Evolutionary conservation across 1,140 invertebrate species (phyloP).

Genomic region (Tetraneura akinire): DNA sequence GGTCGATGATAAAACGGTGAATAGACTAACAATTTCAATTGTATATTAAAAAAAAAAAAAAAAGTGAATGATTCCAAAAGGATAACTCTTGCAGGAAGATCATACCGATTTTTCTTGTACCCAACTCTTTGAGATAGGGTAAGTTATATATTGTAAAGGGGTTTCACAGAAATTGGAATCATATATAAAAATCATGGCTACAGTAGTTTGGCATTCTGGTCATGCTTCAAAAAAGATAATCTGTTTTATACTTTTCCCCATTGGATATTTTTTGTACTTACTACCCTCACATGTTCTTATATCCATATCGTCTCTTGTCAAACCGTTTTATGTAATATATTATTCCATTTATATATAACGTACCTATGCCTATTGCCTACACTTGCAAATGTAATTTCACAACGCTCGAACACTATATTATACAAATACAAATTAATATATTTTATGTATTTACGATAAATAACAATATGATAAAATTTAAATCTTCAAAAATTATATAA

Average conservation of each 20-base stretch:
- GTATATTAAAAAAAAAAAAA: not conserved
- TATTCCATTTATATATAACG: not conserved
- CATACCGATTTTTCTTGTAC: not conserved
- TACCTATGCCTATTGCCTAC: too few relatives aligned
- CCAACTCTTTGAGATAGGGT: not conserved
- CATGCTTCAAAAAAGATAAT: not conserved
- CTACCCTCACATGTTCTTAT: not conserved
- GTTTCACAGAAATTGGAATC: not conserved
- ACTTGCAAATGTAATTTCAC: too few relatives aligned
- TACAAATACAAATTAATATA: too few relatives aligned
- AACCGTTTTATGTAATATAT: not conserved
- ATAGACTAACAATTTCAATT: too few relatives aligned
- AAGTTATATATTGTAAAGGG: not conserved
- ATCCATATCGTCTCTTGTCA: not conserved
- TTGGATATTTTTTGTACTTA: not conserved
- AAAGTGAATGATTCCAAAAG: too few relatives aligned
- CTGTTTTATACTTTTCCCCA: conserved; percentile 7
- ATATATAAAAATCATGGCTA: not conserved
- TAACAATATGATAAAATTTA: too few relatives aligned
- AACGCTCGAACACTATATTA: too few relatives aligned
- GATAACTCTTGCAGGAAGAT: not conserved
- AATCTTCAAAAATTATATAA: too few relatives aligned
- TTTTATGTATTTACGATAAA: too few relatives aligned
- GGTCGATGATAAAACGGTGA: too few relatives aligned
- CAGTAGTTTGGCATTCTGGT: not conserved